Evolutionary conservation across 2,797 vertebrate species (phyloP).

Genomic region (Oreochromis grahami): DNA sequence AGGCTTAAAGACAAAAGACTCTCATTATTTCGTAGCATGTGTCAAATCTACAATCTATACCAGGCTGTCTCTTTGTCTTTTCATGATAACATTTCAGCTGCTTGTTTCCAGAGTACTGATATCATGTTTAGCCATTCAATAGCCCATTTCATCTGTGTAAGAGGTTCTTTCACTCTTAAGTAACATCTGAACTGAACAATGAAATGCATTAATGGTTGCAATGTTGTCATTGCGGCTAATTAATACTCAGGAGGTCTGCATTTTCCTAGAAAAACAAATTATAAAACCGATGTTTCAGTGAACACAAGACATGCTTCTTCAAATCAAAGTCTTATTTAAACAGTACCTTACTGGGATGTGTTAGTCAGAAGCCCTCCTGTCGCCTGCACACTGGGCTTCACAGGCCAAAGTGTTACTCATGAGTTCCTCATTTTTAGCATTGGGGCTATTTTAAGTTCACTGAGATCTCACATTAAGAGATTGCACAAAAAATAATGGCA

Average conservation of each 20-base stretch:
- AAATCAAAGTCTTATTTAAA: constrained; percentile 72
- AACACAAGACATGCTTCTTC: constrained; percentile 72
- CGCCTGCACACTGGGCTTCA: not conserved
- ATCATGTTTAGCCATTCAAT: not conserved
- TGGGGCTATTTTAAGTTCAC: not conserved
- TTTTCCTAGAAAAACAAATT: constrained; percentile 77
- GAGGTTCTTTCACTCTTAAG: constrained; percentile 55
- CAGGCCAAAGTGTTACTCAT: not conserved
- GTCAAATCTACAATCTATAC: constrained; percentile 7
- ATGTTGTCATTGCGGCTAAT: constrained; percentile 84
- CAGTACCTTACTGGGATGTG: constrained; percentile 5
- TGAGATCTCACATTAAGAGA: not conserved
- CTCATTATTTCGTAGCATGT: constrained; percentile 63
- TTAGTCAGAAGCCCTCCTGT: not conserved
- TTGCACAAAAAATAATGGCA: not conserved
- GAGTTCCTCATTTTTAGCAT: not conserved
- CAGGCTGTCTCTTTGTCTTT: not conserved
- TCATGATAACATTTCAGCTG: not conserved
- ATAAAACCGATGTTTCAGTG: constrained; percentile 70
- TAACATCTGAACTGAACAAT: constrained; percentile 71
- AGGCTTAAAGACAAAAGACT: constrained; percentile 59
- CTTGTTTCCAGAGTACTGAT: not conserved
- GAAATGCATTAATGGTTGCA: constrained; percentile 79
- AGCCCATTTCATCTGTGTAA: constrained; percentile 23
- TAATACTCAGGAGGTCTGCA: constrained; percentile 84